Evolutionary conservation across 2,113 vertebrate species (phyloP), one percentile per base, ranked within the genome.

Genomic region (Raja brachyura): DNA sequence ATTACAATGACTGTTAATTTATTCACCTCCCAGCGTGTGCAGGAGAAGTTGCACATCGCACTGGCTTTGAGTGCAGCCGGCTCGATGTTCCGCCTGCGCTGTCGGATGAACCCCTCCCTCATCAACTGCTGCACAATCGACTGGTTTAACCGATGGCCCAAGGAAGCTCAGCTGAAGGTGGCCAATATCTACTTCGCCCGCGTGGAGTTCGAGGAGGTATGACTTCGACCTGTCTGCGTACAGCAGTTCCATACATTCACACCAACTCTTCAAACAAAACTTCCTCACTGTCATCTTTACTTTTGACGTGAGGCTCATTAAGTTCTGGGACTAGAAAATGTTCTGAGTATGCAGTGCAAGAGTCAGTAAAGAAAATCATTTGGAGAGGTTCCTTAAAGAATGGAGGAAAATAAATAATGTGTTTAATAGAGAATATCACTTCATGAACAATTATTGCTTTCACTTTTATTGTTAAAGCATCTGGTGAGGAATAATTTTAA

Each of bases 61-160:
- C 93, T 96, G 70, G 94, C 94, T 11, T 68, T 95, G 93, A 96
- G 94, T 68, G 95, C 96, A 2, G 31, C 39, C 3, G 95, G 95
- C 33, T 48, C 94, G 9, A 93, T 85, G 39, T 95, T 96, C 66
- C 95, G 94, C 39, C 94, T 95, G 0, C 78, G 73, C 28, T 96
- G 95, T 33, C 93, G 95, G 39, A 18, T 77, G 0, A 95, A 96
- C 61, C 94, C 96, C 1, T 94, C 95, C 0, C 93, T 96, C 90
- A 93, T 96, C 2, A 95, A 94, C 56, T 93, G 95, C 93, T 96
- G 95, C 94, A 96, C 95, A 0, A 94, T 96, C 0, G 95, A 95
- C 48, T 95, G 94, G 95, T 96, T 95, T 0, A 93, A 95, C 7
- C 93, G 33, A 22, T 95, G 94, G 94, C 94, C 95, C 0, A 94